These are phyloP conservation scores for Theristicus caerulescens DNA, from an alignment of 2,113 vertebrate genomes.

Conservation along the genomic window DNA sequence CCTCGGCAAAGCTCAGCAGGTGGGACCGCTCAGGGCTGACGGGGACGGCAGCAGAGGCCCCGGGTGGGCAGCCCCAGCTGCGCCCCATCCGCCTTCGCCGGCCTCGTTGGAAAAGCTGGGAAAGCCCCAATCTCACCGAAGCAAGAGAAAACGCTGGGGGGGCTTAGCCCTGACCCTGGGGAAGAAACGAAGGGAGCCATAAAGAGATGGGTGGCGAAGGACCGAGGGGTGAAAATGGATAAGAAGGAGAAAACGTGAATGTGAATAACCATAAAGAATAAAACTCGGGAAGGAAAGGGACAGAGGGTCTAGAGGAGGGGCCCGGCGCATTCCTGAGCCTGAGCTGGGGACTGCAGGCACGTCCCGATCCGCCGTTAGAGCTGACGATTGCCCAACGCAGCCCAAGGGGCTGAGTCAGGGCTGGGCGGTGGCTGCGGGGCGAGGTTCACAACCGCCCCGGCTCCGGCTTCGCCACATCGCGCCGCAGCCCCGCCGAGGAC, in stretches of 20 bases:
- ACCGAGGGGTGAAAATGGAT: accelerated
- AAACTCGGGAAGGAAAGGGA: not conserved
- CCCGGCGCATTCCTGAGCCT: not conserved
- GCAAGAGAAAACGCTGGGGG: not conserved
- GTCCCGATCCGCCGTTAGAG: not conserved
- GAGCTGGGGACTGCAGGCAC: not conserved
- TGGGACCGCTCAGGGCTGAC: too few relatives aligned
- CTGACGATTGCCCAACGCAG: not conserved
- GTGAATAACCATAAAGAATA: not conserved
- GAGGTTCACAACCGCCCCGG: not conserved
- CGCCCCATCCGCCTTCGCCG: not conserved
- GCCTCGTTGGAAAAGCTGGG: not conserved
- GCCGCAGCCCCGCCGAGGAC: accelerated
- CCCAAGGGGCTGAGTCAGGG: not conserved
- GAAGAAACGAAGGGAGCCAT: accelerated
- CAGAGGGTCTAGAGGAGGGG: accelerated
- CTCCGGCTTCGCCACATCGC: not conserved
- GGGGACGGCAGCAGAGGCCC: not conserved
- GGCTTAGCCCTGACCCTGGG: too few relatives aligned
- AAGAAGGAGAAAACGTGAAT: accelerated
- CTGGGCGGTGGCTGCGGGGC: not conserved
- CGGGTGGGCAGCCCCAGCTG: not conserved
- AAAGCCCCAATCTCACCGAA: accelerated
- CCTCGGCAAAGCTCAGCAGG: not conserved
- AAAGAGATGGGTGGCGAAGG: accelerated